A percentile compares a stretch with the other conserved stretches of the same genome.
phyloP scores from a whole-genome alignment of 2,113 vertebrate species.

The Todiramphus saurophagus region DNA sequence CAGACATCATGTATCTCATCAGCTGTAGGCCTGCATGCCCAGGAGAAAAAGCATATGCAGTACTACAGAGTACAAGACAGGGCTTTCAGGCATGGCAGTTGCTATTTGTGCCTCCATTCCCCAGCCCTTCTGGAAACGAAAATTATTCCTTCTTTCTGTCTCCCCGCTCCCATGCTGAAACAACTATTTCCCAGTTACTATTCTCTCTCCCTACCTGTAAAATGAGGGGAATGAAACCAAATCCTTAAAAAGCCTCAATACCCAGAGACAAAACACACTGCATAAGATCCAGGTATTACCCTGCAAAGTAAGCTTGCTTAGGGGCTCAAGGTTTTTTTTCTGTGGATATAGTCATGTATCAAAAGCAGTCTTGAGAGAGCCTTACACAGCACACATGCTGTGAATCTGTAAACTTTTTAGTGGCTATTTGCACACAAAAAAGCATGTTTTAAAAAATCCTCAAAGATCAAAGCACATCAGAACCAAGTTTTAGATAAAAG shows the following conservation, averaged over 20 bases:
- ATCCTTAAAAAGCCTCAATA: neutral
- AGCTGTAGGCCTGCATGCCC: neutral
- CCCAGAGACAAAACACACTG: neutral
- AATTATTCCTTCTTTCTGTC: neutral
- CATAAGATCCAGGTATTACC: neutral
- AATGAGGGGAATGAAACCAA: neutral
- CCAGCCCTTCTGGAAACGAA: neutral
- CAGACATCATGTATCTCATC: neutral
- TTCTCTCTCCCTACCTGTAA: neutral
- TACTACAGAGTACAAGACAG: neutral
- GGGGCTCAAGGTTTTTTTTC: neutral
- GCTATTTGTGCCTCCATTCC: neutral
- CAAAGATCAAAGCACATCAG: constrained; percentile 43
- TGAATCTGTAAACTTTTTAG: constrained; percentile 25
- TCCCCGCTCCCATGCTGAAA: neutral
- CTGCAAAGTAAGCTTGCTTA: neutral
- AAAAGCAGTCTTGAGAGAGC: neutral
- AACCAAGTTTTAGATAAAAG: constrained; percentile 48
- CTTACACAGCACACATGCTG: neutral
- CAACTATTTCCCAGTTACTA: neutral
- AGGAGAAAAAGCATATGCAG: neutral
- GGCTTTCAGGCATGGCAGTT: neutral
- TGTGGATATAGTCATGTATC: neutral
- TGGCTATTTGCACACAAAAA: constrained; percentile 31
- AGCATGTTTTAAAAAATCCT: neutral